A percentile compares a stretch with the other conserved stretches of the same genome.
These are phyloP conservation scores for Fabriciana adippe DNA, from an alignment of 2,888 invertebrate species.

Conservation along the genomic window DNA sequence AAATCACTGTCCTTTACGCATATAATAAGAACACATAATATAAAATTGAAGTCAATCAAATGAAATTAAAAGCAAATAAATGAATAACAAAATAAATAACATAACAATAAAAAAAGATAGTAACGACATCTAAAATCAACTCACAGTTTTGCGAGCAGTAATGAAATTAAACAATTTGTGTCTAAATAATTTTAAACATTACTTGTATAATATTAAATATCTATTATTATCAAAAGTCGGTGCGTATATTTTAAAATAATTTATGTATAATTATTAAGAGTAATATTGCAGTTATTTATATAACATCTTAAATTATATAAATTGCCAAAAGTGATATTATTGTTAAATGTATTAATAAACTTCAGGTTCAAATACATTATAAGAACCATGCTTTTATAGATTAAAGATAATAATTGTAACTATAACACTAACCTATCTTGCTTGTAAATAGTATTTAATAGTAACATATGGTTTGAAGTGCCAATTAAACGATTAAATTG, in stretches of 20 bases:
- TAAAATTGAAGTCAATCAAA: not conserved
- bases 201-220: too few relatives aligned
- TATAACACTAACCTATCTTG: not conserved
- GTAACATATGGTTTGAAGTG: slow-evolving; percentile 19
- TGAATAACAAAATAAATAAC: too few relatives aligned
- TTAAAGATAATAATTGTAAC: not conserved
- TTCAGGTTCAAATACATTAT: slow-evolving; percentile 32
- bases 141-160: too few relatives aligned
- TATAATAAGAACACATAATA: not conserved
- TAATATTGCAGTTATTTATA: not conserved
- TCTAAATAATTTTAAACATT: too few relatives aligned
- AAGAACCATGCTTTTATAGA: not conserved
- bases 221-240: too few relatives aligned
- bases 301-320: slow-evolving; percentile 21
- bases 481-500: slow-evolving; percentile 16
- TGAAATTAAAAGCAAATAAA: not conserved
- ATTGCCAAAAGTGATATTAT: slow-evolving; percentile 67
- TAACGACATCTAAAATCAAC: too few relatives aligned
- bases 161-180: too few relatives aligned
- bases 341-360: slow-evolving; percentile 42
- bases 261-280: not conserved
- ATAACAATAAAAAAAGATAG: too few relatives aligned
- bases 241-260: not conserved
- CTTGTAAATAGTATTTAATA: slow-evolving; percentile 18
- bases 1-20: slow-evolving; percentile 31